Evolutionary conservation across 1,140 invertebrate species (phyloP).

Genomic region (Procambarus clarkii): DNA sequence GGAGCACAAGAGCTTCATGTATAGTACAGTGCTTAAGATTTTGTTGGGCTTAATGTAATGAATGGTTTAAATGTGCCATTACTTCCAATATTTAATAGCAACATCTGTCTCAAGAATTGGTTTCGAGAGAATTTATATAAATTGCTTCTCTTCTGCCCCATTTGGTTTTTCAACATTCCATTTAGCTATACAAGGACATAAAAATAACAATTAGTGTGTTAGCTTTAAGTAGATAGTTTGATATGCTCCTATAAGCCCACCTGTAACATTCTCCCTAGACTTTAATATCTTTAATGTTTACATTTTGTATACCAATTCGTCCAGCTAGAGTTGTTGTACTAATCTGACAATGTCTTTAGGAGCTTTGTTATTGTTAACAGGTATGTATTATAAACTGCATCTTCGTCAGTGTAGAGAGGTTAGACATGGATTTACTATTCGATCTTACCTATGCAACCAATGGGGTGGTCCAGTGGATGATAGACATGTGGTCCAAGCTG

Average conservation of each 20-base stretch:
- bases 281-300: neutral
- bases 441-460: neutral
- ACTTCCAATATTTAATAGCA: neutral
- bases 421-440: neutral
- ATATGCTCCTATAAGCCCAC: neutral
- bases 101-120: neutral
- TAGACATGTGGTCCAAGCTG: too few species aligned
- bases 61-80: neutral
- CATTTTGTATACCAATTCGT: neutral
- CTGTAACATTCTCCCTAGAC: neutral
- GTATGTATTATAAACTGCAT: neutral
- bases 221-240: neutral
- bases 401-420: neutral
- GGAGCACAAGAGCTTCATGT: neutral
- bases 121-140: neutral
- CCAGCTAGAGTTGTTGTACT: neutral
- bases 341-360: neutral
- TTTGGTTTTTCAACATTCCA: neutral
- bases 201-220: neutral
- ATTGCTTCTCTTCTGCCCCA: neutral
- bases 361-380: neutral
- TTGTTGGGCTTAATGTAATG: neutral
- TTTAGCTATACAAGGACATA: slow-evolving; percentile 1
- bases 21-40: neutral
- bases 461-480: too few species aligned